Evolutionary conservation across 2,888 invertebrate species (phyloP).

Genomic region (Drepanosiphum platanoidis): DNA sequence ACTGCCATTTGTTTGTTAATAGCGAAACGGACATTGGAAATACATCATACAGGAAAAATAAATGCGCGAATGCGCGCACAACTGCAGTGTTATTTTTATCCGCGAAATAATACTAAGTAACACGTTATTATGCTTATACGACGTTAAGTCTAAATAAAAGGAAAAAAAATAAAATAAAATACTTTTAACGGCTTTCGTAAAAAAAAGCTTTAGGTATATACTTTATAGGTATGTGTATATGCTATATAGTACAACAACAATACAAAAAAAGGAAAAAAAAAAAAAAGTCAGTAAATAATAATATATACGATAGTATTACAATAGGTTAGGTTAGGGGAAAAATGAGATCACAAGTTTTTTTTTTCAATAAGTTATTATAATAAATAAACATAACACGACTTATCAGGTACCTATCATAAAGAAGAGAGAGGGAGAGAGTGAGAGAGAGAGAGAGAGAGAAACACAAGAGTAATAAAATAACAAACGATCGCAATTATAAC

Average conservation of each 20-base stretch:
- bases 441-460: slow-evolving; percentile 9
- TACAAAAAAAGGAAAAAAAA: slow-evolving; percentile 32
- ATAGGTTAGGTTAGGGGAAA: neutral
- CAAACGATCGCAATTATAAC: neutral
- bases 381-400: slow-evolving; percentile 34
- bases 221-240: too few species aligned
- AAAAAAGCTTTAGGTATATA: too few species aligned
- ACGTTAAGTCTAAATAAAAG: slow-evolving; percentile 1
- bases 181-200: slow-evolving; percentile 1
- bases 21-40: neutral
- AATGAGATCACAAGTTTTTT: slow-evolving; percentile 54
- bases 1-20: neutral
- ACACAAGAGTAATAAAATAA: neutral
- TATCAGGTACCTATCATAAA: neutral
- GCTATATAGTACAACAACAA: slow-evolving; percentile 12
- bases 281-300: neutral
- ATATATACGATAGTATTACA: neutral
- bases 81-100: neutral
- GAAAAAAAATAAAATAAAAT: neutral
- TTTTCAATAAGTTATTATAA: slow-evolving; percentile 25
- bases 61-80: neutral
- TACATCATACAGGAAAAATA: neutral
- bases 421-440: too few species aligned
- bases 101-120: neutral
- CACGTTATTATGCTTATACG: neutral